A percentile compares a stretch with the other conserved stretches of the same genome.
These are phyloP conservation scores for Palythoa heliodiscus DNA, from an alignment of 92 coral and sea anemone species.

Conservation along the genomic window DNA sequence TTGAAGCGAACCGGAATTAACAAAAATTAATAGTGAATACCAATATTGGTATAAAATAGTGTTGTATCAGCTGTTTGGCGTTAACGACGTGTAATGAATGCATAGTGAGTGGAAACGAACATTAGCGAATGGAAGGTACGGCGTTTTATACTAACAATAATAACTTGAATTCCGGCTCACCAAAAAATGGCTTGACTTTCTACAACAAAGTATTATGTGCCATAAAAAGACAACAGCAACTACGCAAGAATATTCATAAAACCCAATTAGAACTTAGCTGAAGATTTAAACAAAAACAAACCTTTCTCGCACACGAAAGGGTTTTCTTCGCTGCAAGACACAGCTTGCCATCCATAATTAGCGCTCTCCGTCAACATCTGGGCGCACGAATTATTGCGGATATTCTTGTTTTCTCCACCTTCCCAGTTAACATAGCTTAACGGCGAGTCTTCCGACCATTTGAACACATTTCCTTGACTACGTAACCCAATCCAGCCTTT, in stretches of 20 bases:
- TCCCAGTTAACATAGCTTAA: slow-evolving; percentile 33
- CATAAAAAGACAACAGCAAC: not conserved
- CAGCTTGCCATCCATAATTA: slow-evolving; percentile 33
- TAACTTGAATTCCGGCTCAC: no score
- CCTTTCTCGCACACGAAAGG: slow-evolving; percentile 39
- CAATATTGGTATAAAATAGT: no score
- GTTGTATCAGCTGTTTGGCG: not conserved
- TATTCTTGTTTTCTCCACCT: slow-evolving; percentile 38
- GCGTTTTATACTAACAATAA: no score
- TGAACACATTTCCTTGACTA: not conserved
- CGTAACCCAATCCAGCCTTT: slow-evolving; percentile 41
- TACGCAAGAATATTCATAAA: not conserved
- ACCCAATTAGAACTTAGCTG: not conserved
- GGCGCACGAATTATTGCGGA: slow-evolving; percentile 16
- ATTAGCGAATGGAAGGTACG: not conserved
- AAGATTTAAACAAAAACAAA: slow-evolving; percentile 2
- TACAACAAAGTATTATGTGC: not conserved
- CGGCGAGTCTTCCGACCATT: slow-evolving; percentile 35
- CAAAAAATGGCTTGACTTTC: not conserved
- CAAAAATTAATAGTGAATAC: no score
- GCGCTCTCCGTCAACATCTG: slow-evolving; percentile 28
- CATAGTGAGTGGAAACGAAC: slow-evolving; percentile 2
- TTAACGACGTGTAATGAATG: not conserved
- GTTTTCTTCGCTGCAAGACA: slow-evolving; percentile 13
- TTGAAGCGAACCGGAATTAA: no score